Conservation (phyloP, 2,888 invertebrate genomes). For the Geotrupes spiniger region DNA sequence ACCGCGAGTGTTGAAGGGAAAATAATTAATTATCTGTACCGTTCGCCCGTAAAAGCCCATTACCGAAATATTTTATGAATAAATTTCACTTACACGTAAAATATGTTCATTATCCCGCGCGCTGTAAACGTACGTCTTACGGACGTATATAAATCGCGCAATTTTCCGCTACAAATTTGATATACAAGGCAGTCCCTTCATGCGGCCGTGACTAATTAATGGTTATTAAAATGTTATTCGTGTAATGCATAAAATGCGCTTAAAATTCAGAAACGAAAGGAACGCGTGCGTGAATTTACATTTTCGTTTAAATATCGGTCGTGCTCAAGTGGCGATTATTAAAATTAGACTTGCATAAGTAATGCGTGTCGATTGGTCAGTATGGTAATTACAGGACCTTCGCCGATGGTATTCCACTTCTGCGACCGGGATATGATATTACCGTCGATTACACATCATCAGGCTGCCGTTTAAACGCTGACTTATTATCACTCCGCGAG, state of each 20-base stretch:
- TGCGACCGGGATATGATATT: constrained; percentile 4
- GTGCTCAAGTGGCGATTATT: constrained; percentile 1
- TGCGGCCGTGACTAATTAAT: constrained; percentile 1
- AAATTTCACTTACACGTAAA: too few species aligned
- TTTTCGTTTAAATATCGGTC: background rate
- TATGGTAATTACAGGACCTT: constrained; percentile 2
- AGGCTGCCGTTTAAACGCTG: constrained; percentile 1
- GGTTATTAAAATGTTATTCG: background rate
- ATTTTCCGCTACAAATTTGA: too few species aligned
- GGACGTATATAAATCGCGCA: too few species aligned
- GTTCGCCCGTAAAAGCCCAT: too few species aligned
- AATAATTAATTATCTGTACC: too few species aligned
- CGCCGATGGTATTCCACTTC: constrained; percentile 3
- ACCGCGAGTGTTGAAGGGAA: too few species aligned
- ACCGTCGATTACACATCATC: constrained; percentile 1
- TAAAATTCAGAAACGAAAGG: constrained; percentile 3
- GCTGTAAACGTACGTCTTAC: too few species aligned
- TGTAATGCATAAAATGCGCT: background rate
- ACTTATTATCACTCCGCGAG: background rate
- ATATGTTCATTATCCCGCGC: too few species aligned
- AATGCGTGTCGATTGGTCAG: constrained; percentile 5
- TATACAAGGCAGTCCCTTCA: too few species aligned
- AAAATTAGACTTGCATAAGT: constrained; percentile 2
- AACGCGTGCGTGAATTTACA: constrained; percentile 7
- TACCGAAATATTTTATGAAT: too few species aligned